phyloP scores from a whole-genome alignment of 2,113 vertebrate species.

The Aplodontia rufa region DNA sequence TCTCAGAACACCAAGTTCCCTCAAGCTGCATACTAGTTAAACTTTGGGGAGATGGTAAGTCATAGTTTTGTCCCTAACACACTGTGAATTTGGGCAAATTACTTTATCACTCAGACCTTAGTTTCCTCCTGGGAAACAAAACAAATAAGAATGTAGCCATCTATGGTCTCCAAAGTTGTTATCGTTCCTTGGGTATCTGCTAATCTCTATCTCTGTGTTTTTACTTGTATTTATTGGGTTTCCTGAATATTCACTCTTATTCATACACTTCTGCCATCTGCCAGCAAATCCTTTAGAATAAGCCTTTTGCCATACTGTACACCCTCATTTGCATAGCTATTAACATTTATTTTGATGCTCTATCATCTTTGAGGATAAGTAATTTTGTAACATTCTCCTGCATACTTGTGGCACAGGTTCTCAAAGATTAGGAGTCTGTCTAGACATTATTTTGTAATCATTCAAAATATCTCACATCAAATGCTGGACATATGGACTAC shows the following conservation, averaged over 20 bases:
- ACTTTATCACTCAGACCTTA: not conserved
- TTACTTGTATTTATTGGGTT: not conserved
- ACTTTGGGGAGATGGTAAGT: not conserved
- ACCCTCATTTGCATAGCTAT: not conserved
- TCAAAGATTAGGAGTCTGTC: not conserved
- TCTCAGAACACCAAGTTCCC: not conserved
- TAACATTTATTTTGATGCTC: not conserved
- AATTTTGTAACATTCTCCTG: not conserved
- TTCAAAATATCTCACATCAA: not conserved
- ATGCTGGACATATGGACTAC: not conserved
- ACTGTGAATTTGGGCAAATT: not conserved
- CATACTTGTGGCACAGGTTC: fast-evolving
- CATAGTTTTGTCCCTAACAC: not conserved
- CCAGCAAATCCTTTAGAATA: not conserved
- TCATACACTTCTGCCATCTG: not conserved
- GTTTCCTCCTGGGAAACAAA: not conserved
- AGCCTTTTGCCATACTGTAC: not conserved
- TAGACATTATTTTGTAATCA: not conserved
- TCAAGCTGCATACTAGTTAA: not conserved
- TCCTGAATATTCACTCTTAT: not conserved
- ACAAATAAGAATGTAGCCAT: not conserved
- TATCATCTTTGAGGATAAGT: not conserved
- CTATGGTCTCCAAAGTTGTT: not conserved
- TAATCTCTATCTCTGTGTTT: not conserved
- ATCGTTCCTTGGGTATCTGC: not conserved